Base-by-base conservation (phyloP, 2,888 invertebrate genomes). In the Pachydiplax longipennis region DNA sequence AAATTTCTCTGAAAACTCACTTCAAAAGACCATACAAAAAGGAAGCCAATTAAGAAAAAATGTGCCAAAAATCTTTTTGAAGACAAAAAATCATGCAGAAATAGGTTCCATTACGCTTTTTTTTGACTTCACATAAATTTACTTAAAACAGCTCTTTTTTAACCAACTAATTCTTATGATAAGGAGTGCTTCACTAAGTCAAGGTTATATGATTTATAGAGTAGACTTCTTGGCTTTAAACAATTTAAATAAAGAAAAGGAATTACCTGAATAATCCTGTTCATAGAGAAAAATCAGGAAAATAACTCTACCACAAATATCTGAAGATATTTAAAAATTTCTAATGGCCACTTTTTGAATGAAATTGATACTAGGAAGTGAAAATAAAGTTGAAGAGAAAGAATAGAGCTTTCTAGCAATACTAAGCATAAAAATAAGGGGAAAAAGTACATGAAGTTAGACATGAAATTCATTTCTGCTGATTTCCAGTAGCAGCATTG, bases 31-130 rank as follows among this genome's bases (percentile, higher is more conserved):
- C 87, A 87, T 61, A 37, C 12, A 87, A 87, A 15, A 87, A 61
- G 22, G 53, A 87, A 87, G 87, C 87, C 87, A 87, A 87, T 37
- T 61, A 87, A 87, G 87, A 37, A 87, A 87, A 87, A 87, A n/a
- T 87, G 87, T 87, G 87, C 87, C 61, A 87, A 87, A 87, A 87
- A 58, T 53, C 87, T 61, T 61, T 37, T 31, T 18, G 25, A n/a
- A 18, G 37, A 13, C 31, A 73, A 73, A 73, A 73, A 31, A 22
- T n/a, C 87, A 87, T 87, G 87, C 87, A 87, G 15, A 87, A 61
- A 87, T 58, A 87, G 61, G 87, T 61, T 87, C 87, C 87, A 61
- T 35, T 87, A 61, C 61, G 61, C 61, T 58, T 37, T 87, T 61
- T 58, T 87, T 87, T 58, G 37, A 87, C 37, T 87, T 37, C n/a